Percentiles rank a stretch among this genome's conserved stretches.
Conservation (phyloP, 2,797 vertebrate genomes). For the Cyclopterus lumpus region DNA sequence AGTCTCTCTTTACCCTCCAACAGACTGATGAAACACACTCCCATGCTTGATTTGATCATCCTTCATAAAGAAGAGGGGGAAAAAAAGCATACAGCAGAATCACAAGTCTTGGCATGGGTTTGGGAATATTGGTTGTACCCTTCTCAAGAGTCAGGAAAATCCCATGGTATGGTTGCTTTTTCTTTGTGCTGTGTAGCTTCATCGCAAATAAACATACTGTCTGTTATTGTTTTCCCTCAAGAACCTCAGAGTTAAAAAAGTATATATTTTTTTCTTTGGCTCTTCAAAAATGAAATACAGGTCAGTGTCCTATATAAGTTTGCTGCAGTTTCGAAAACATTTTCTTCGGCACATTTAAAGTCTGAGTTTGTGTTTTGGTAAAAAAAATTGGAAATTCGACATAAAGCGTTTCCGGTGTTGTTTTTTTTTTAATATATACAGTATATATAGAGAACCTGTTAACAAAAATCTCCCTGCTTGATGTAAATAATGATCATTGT, state of each 20-base stretch:
- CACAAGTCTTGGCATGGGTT: constrained; percentile 80
- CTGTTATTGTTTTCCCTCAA: constrained; percentile 84
- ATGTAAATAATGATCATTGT: constrained; percentile 47
- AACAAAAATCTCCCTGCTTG: constrained; percentile 3
- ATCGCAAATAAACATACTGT: constrained; percentile 85
- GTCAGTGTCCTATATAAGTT: constrained; percentile 86
- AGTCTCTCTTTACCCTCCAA: constrained; percentile 82
- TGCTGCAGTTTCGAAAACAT: constrained; percentile 76
- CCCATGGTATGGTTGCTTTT: constrained; percentile 74
- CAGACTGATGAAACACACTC: constrained; percentile 81
- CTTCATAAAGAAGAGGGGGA: constrained; percentile 67
- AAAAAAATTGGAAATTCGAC: constrained; percentile 49
- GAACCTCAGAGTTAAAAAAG: constrained; percentile 78
- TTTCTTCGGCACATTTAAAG: constrained; percentile 59
- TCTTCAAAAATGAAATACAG: constrained; percentile 83
- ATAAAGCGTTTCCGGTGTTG: background rate
- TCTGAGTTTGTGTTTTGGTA: constrained; percentile 20
- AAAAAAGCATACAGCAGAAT: constrained; percentile 65
- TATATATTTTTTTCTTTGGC: constrained; percentile 73
- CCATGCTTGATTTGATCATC: constrained; percentile 81
- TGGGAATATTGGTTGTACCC: constrained; percentile 84
- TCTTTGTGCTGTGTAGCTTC: constrained; percentile 82
- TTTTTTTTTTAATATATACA: background rate
- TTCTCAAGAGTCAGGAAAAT: constrained; percentile 80
- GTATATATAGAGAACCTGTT: background rate